phyloP scores from a whole-genome alignment of 1,140 invertebrate species.

The Ostrea edulis region DNA sequence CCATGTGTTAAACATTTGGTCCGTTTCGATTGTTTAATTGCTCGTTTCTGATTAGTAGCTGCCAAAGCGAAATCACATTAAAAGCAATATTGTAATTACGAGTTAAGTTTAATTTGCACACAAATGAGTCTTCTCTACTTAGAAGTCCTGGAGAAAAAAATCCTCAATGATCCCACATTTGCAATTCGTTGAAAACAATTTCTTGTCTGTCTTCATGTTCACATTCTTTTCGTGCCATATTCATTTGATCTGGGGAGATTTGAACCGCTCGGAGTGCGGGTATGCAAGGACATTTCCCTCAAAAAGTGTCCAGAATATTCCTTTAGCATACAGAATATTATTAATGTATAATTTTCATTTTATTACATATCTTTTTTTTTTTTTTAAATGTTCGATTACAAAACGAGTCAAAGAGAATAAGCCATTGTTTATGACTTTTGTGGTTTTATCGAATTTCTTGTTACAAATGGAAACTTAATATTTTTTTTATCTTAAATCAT shows the following conservation, averaged over 20 bases:
- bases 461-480: too few species aligned
- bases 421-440: too few species aligned
- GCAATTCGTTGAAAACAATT: slow-evolving; percentile 11
- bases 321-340: background rate
- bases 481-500: too few species aligned
- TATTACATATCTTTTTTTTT: too few species aligned
- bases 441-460: too few species aligned
- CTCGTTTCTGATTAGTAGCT: slow-evolving; percentile 25
- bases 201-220: background rate
- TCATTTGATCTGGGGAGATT: background rate
- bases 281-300: background rate
- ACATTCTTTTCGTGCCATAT: background rate
- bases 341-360: too few species aligned
- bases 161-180: slow-evolving; percentile 14
- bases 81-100: slow-evolving; percentile 38
- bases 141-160: background rate
- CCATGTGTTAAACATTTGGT: slow-evolving; percentile 24
- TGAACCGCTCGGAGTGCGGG: background rate
- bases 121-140: slow-evolving; percentile 15
- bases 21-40: slow-evolving; percentile 5
- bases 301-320: background rate
- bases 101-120: slow-evolving; percentile 34
- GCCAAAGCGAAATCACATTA: background rate
- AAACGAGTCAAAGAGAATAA: too few species aligned
- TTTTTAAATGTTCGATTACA: too few species aligned